A percentile compares a stretch with the other conserved stretches of the same genome.
phyloP scores from a whole-genome alignment of 2,888 invertebrate species.

The Limnephilus lunatus region DNA sequence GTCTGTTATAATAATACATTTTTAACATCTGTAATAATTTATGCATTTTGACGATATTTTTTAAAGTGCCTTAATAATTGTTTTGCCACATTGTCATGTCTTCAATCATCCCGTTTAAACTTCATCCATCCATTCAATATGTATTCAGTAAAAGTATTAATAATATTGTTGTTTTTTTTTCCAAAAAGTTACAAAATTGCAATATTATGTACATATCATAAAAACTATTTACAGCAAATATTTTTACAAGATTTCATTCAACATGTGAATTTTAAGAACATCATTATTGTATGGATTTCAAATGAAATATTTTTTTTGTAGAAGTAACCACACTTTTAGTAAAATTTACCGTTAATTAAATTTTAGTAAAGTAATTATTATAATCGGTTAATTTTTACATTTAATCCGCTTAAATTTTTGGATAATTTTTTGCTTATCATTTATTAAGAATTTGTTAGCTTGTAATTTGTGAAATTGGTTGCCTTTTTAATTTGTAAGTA shows the following conservation, averaged over 20 bases:
- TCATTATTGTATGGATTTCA: background rate
- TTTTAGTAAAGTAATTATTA: background rate
- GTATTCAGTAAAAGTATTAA: background rate
- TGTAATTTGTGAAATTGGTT: constrained; percentile 2
- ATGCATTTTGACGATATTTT: background rate
- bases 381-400: background rate
- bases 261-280: background rate
- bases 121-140: background rate
- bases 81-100: background rate
- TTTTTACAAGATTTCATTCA: background rate
- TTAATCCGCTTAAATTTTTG: background rate
- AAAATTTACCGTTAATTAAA: background rate
- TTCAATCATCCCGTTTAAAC: background rate
- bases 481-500: background rate
- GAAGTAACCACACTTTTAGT: background rate
- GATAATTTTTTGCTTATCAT: background rate
- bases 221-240: background rate
- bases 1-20: background rate
- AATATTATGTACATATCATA: background rate
- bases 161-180: background rate
- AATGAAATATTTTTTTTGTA: background rate
- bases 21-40: background rate
- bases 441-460: background rate
- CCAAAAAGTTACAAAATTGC: background rate
- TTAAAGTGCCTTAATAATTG: background rate